phyloP scores from a whole-genome alignment of 2,888 invertebrate genomes.

The Lucinisca nassula region DNA sequence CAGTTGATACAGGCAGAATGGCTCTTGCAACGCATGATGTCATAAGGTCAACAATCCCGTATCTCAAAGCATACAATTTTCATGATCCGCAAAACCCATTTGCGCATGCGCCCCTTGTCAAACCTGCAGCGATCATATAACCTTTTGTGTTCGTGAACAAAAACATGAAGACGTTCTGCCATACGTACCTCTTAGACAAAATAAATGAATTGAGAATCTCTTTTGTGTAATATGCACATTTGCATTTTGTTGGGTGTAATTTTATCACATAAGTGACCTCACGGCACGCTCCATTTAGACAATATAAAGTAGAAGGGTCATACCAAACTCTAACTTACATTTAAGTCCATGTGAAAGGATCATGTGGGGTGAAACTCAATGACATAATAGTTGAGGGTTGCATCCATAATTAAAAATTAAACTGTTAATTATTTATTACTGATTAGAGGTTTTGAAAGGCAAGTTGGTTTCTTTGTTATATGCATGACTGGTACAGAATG shows the following conservation, averaged over 20 bases:
- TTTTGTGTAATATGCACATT: slow-evolving; percentile 2
- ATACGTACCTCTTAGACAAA: slow-evolving; percentile 10
- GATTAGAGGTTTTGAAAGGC: background rate
- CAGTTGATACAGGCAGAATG: background rate
- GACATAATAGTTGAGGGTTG: slow-evolving; percentile 5
- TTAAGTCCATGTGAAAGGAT: slow-evolving; percentile 5
- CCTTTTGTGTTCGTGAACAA: background rate
- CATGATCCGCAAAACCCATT: background rate
- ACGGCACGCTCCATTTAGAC: background rate
- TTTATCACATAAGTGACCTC: background rate
- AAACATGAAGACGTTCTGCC: background rate
- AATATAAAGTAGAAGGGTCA: background rate
- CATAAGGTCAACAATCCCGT: background rate
- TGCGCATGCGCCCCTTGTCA: background rate
- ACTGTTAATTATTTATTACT: slow-evolving; percentile 10
- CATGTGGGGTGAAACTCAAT: slow-evolving; percentile 3
- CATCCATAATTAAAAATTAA: slow-evolving; percentile 3
- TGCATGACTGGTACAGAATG: too few species aligned
- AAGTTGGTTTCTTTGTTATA: background rate
- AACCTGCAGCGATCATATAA: slow-evolving; percentile 6
- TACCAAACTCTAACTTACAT: background rate
- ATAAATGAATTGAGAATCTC: background rate
- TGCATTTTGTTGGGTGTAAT: slow-evolving; percentile 13
- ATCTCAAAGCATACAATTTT: background rate
- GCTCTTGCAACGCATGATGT: background rate